Percentiles rank a stretch among this genome's conserved stretches.
Conservation (phyloP, 2,888 invertebrate species). For the Sepiola atlantica region DNA sequence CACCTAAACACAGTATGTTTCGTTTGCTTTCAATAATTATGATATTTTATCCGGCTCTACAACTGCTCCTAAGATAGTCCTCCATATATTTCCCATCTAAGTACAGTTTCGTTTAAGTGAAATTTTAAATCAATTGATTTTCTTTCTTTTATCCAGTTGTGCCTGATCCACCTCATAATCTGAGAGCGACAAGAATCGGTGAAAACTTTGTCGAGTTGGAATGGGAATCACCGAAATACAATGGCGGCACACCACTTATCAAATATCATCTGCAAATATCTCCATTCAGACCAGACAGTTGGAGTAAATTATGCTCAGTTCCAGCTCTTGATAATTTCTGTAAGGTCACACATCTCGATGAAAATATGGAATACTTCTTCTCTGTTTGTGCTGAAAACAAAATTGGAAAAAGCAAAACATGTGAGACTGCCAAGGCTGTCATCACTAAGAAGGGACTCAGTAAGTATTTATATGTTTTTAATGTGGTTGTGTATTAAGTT, state of each 20-base stretch:
- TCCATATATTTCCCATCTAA: no score
- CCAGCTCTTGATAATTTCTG: slow-evolving; percentile 60
- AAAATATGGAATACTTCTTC: slow-evolving; percentile 65
- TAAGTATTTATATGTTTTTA: no score
- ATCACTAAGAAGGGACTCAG: slow-evolving; percentile 56
- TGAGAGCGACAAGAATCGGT: slow-evolving; percentile 60
- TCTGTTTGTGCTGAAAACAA: slow-evolving; percentile 68
- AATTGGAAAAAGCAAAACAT: slow-evolving; percentile 56
- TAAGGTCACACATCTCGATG: slow-evolving; percentile 60
- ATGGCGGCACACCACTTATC: slow-evolving; percentile 69
- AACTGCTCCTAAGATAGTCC: no score
- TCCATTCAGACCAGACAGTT: slow-evolving; percentile 60
- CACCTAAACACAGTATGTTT: no score
- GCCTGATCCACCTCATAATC: slow-evolving; percentile 64
- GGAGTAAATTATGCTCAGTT: slow-evolving; percentile 61
- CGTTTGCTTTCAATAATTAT: no score
- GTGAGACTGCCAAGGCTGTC: slow-evolving; percentile 56
- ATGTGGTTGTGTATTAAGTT: background rate
- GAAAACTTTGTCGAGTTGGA: slow-evolving; percentile 63
- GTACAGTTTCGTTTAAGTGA: background rate
- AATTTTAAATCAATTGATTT: background rate
- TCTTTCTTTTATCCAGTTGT: slow-evolving; percentile 57
- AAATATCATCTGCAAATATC: slow-evolving; percentile 67
- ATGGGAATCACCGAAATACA: slow-evolving; percentile 73
- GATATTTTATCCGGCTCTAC: no score